Evolutionary conservation across 92 coral and sea anemone species (phyloP), one percentile per base, ranked within the genome.

Genomic region (Zoanthus sociatus): DNA sequence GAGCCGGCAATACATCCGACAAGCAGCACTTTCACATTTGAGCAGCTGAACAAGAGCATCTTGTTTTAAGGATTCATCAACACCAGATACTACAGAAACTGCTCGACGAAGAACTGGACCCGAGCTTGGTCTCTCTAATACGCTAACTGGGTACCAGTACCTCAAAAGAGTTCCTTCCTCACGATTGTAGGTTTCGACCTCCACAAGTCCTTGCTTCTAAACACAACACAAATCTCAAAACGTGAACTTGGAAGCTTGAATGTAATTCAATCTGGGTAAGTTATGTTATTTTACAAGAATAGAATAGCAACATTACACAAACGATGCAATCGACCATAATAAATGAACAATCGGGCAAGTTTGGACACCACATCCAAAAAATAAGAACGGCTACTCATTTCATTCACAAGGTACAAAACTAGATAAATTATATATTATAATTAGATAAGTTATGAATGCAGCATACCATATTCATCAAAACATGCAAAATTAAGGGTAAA

Each of bases 151-250:
- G 86, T 94, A 96, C 99, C 99, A 96, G 90, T 92, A 96, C 50
- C 98, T 91, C 91, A 95, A 88, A 9, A 96, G 94, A 47, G 93
- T 89, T 54, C 99, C 99, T 70, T 96, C 99, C 76, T 94, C 98
- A 32, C 96, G 96, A 83, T 94, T 94, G 92, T 96, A 96, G 0
- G 98, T 94, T 48, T 96, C 98, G 12, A 96, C 94, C 73, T 94
- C 96, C 4, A 93, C 96, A 16, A 93, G 81, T 48, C 89, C 94
- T 73, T 94, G 92, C 64, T 93, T 68, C 96, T 94, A 64, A 17
- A 8, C 17, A 32, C 4, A 26, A 72, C 73, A 5, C 33, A 72
- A n/a, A 72, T n/a, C 32, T 2, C 12, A 7, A 11, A 50, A 50
- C 55, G 1, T 5, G 20, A 17, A 17, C 66, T 60, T 58, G 60